phyloP scores from a whole-genome alignment of 2,113 vertebrate genomes.

The Colossoma macropomum region DNA sequence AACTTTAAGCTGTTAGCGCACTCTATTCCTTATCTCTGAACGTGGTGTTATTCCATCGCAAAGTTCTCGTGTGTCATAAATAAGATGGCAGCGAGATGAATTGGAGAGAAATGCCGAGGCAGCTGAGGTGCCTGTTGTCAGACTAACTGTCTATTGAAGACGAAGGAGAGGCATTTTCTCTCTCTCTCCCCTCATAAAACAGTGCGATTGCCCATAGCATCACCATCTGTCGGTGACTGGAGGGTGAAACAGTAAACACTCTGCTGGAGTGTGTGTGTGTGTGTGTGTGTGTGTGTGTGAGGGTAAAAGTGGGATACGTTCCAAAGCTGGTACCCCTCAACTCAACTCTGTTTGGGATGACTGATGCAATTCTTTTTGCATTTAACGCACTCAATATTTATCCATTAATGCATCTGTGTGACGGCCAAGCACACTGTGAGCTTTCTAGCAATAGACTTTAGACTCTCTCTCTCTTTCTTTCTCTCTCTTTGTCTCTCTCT shows the following conservation, averaged over 20 bases:
- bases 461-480: background rate
- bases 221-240: slow-evolving; percentile 73
- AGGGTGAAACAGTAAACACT: slow-evolving; percentile 71
- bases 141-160: slow-evolving; percentile 63
- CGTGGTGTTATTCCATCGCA: slow-evolving; percentile 28
- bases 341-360: slow-evolving; percentile 44
- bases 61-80: slow-evolving; percentile 41
- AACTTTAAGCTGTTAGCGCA: slow-evolving; percentile 22
- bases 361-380: slow-evolving; percentile 47
- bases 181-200: slow-evolving; percentile 70
- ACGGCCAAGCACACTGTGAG: slow-evolving; percentile 24
- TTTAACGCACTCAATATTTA: slow-evolving; percentile 53
- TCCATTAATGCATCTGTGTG: slow-evolving; percentile 45
- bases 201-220: slow-evolving; percentile 76
- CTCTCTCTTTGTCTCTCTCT: background rate
- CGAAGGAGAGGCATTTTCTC: slow-evolving; percentile 62
- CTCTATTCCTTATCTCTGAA: slow-evolving; percentile 19
- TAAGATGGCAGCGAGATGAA: slow-evolving; percentile 56
- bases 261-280: slow-evolving; percentile 57
- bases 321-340: slow-evolving; percentile 40
- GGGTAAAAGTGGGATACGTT: slow-evolving; percentile 39
- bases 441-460: slow-evolving; percentile 28
- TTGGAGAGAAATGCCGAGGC: slow-evolving; percentile 49
- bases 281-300: slow-evolving; percentile 47
- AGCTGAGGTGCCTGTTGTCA: slow-evolving; percentile 58